Evolutionary conservation across 1,140 invertebrate species (phyloP).

Genomic region (Meloidogyne exigua): DNA sequence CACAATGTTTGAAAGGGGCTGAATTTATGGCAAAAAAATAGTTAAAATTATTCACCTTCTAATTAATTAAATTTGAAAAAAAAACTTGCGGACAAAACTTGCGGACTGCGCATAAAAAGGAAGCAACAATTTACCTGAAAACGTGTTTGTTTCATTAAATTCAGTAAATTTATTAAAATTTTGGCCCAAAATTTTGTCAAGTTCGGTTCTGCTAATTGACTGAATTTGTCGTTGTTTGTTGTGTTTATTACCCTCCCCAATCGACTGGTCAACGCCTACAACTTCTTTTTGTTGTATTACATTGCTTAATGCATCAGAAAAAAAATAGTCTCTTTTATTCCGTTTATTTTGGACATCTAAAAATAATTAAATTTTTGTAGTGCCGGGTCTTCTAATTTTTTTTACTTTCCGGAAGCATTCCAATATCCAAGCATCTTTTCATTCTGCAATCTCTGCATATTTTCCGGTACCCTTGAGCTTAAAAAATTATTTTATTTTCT

Average conservation of each 20-base stretch:
- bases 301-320: conserved; percentile 14
- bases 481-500: conserved; percentile 18
- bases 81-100: no score
- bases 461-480: conserved; percentile 50
- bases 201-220: background rate
- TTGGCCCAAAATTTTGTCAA: background rate
- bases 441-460: conserved; percentile 52
- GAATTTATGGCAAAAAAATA: no score
- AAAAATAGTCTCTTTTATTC: conserved; percentile 41
- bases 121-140: background rate
- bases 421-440: conserved; percentile 51
- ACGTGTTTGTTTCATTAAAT: background rate
- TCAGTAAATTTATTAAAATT: background rate
- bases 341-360: conserved; percentile 54
- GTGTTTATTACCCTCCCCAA: background rate
- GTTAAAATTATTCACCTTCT: no score
- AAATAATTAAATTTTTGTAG: background rate
- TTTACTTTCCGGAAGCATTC: conserved; percentile 54
- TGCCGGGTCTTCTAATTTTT: background rate
- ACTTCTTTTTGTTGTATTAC: conserved; percentile 4
- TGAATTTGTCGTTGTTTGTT: background rate
- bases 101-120: no score
- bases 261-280: no score
- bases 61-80: no score
- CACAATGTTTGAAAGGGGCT: no score